Evolutionary conservation across 35 echinoderm and acorn worm genomes (phyloP).

Genomic region (Stichopus chloronotus): DNA sequence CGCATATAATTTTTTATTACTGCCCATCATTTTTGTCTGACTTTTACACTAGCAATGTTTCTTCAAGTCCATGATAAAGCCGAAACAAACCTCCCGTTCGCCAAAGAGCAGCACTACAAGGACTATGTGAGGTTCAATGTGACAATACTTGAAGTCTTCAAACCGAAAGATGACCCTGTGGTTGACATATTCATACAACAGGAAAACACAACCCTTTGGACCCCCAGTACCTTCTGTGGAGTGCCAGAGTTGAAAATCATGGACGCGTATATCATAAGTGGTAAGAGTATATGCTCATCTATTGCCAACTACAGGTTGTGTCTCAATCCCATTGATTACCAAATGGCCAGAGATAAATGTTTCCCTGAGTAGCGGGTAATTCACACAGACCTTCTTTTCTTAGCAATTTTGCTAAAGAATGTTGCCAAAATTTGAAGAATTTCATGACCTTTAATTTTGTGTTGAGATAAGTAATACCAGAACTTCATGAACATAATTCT

Average conservation of each 20-base stretch:
- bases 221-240: neutral
- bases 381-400: too few relatives aligned
- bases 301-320: too few relatives aligned
- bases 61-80: neutral
- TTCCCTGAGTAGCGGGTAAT: too few relatives aligned
- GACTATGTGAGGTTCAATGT: constrained; percentile 17
- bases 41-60: neutral
- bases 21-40: neutral
- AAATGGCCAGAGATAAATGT: too few relatives aligned
- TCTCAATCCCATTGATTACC: too few relatives aligned
- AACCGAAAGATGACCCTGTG: neutral
- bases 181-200: neutral
- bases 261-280: constrained; percentile 35
- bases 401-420: too few relatives aligned
- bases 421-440: too few relatives aligned
- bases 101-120: neutral
- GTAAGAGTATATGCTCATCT: neutral
- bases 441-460: too few relatives aligned
- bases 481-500: too few relatives aligned
- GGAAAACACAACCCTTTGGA: constrained; percentile 4
- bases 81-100: neutral
- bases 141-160: constrained; percentile 21
- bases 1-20: too few relatives aligned
- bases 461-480: too few relatives aligned
- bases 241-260: neutral